phyloP scores from a whole-genome alignment of 2,113 vertebrate species.

The Leptobrachium leishanense region DNA sequence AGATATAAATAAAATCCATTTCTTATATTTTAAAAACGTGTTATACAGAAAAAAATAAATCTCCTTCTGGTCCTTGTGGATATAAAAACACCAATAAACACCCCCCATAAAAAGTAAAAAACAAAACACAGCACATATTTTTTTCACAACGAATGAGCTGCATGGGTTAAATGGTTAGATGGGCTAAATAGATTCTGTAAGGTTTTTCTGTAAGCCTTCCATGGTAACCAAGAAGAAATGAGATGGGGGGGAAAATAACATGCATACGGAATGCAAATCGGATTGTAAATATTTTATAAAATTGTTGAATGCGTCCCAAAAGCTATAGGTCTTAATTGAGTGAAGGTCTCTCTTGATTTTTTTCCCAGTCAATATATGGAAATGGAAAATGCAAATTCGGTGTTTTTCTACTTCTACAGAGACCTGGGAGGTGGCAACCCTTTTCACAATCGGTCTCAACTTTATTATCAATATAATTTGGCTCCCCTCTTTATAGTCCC shows the following conservation, averaged over 20 bases:
- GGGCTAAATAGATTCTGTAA: neutral
- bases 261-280: slow-evolving; percentile 79
- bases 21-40: no score
- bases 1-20: no score
- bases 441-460: slow-evolving; percentile 76
- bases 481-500: slow-evolving; percentile 74
- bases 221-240: slow-evolving; percentile 46
- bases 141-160: neutral
- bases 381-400: slow-evolving; percentile 85
- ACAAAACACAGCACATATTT: no score
- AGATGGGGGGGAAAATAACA: slow-evolving; percentile 58
- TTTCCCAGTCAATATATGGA: slow-evolving; percentile 84
- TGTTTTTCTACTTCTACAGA: slow-evolving; percentile 81
- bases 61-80: no score
- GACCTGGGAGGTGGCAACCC: slow-evolving; percentile 73
- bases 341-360: slow-evolving; percentile 66
- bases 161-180: neutral
- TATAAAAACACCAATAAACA: no score
- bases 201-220: slow-evolving; percentile 46
- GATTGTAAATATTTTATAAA: slow-evolving; percentile 84
- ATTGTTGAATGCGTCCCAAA: slow-evolving; percentile 80
- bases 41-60: no score
- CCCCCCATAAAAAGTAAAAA: no score
- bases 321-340: slow-evolving; percentile 85
- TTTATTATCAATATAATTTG: slow-evolving; percentile 87